A percentile compares a stretch with the other conserved stretches of the same genome.
Conservation (phyloP, 2,113 vertebrate genomes). For the Microtus ochrogaster region DNA sequence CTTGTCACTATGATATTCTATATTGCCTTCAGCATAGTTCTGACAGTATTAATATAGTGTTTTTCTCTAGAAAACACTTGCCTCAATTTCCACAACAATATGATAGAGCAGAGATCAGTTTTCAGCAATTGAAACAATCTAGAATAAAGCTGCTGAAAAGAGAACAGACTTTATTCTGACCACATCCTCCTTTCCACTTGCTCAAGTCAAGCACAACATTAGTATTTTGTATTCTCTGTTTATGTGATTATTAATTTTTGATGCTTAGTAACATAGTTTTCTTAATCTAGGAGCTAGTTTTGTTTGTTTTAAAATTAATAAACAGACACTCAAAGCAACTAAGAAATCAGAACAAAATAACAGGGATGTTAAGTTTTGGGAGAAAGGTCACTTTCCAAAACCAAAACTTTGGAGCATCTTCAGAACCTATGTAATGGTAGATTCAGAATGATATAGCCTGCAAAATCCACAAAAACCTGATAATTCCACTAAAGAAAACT, state of each 20-base stretch:
- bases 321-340: not conserved
- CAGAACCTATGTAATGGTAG: not conserved
- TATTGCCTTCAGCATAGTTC: not conserved
- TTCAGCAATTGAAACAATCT: not conserved
- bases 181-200: not conserved
- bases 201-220: not conserved
- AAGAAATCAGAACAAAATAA: not conserved
- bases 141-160: not conserved
- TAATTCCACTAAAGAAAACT: not conserved
- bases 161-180: not conserved
- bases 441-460: not conserved
- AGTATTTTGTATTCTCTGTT: not conserved
- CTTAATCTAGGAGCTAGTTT: not conserved
- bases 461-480: not conserved
- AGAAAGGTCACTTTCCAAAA: conserved; percentile 11
- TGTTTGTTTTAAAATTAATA: not conserved
- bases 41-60: not conserved
- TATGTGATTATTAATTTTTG: not conserved
- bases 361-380: not conserved
- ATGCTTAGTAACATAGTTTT: not conserved
- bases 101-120: not conserved
- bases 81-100: not conserved
- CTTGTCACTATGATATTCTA: not conserved
- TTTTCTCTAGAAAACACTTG: not conserved
- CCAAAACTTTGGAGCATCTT: not conserved